Evolutionary conservation across 2,113 vertebrate species (phyloP).

Genomic region (Neolamprologus fasciatus): DNA sequence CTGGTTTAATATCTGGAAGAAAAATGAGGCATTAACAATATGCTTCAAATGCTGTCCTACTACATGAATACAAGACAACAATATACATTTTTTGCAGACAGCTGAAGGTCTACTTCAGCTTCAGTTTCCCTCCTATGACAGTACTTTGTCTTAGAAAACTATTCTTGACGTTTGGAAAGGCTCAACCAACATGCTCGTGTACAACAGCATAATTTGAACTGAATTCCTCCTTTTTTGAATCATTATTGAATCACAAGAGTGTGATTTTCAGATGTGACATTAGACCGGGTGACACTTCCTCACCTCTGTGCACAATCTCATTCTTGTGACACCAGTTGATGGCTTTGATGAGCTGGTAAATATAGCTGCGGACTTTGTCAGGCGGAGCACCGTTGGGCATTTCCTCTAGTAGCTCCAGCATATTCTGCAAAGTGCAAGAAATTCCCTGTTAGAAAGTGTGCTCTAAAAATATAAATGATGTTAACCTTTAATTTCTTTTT

Average conservation of each 20-base stretch:
- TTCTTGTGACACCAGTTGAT: slow-evolving; percentile 99
- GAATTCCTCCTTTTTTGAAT: background rate
- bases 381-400: slow-evolving; percentile 93
- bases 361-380: slow-evolving; percentile 97
- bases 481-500: background rate
- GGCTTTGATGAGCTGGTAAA: slow-evolving; percentile 97
- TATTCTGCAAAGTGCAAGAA: slow-evolving; percentile 78
- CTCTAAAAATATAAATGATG: background rate
- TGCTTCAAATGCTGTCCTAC: background rate
- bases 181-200: background rate
- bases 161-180: background rate
- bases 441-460: background rate
- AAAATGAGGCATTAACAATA: background rate
- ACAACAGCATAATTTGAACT: background rate
- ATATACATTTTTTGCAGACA: background rate
- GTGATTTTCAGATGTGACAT: background rate
- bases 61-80: background rate
- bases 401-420: slow-evolving; percentile 97
- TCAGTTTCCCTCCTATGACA: background rate
- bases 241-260: background rate
- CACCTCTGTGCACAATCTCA: slow-evolving; percentile 97
- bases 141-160: background rate
- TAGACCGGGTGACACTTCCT: background rate
- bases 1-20: slow-evolving; percentile 91
- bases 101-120: background rate